Conservation (phyloP, 2,113 vertebrate species). For the Poecile atricapillus region DNA sequence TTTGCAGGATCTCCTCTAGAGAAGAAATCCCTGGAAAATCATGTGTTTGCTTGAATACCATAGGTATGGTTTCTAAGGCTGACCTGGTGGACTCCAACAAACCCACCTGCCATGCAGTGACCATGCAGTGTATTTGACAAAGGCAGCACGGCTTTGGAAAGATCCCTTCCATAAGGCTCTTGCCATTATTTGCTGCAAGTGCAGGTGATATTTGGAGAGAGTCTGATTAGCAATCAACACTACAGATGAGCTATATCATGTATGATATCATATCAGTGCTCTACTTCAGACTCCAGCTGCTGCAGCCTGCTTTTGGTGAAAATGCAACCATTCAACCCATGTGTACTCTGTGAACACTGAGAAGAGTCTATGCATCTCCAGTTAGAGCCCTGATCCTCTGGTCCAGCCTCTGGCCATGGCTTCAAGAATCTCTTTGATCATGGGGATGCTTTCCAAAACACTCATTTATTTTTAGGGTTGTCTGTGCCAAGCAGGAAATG, state of each 20-base stretch:
- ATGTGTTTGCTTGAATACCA: neutral
- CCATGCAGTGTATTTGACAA: neutral
- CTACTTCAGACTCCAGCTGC: neutral
- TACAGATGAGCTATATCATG: neutral
- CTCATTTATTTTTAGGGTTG: neutral
- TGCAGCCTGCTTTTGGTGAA: neutral
- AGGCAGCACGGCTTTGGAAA: neutral
- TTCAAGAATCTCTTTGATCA: neutral
- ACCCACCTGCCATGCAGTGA: neutral
- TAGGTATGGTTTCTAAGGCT: neutral
- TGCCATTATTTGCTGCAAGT: neutral
- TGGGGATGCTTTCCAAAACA: neutral
- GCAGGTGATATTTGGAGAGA: neutral
- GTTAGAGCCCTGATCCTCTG: neutral
- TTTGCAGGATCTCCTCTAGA: neutral
- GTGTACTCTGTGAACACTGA: neutral
- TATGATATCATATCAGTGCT: neutral
- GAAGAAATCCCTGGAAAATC: neutral
- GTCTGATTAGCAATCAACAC: neutral
- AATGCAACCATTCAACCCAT: neutral
- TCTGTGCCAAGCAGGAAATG: neutral
- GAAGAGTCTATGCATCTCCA: neutral
- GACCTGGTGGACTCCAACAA: neutral
- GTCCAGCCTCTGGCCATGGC: rapidly evolving
- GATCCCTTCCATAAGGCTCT: neutral